Percentiles rank a stretch among this genome's conserved stretches.
These are phyloP conservation scores for Chelonoidis abingdonii DNA, from an alignment of 2,113 vertebrate genomes.

Conservation along the genomic window DNA sequence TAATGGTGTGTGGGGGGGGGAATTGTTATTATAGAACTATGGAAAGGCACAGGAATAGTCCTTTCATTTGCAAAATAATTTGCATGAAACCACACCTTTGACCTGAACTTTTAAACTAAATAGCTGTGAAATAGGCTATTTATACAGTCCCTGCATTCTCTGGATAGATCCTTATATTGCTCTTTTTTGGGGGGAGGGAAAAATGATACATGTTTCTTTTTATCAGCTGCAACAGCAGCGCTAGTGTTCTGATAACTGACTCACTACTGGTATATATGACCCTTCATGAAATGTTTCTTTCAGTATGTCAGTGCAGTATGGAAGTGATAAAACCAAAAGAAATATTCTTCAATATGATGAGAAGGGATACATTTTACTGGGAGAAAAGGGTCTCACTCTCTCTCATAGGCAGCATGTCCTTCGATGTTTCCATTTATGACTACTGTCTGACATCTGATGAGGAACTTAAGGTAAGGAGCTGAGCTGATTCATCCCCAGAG, in stretches of 20 bases:
- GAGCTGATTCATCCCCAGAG: not conserved
- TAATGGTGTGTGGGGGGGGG: constrained; percentile 57
- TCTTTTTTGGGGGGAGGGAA: not conserved
- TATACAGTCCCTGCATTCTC: constrained; percentile 16
- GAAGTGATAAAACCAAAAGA: not conserved
- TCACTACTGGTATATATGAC: not conserved
- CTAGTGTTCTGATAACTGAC: constrained; percentile 33
- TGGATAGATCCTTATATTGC: not conserved
- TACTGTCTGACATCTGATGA: not conserved
- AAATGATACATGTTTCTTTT: constrained; percentile 51
- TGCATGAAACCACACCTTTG: constrained; percentile 48
- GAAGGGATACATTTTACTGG: not conserved
- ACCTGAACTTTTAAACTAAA: constrained; percentile 62
- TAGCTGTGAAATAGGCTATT: constrained; percentile 32
- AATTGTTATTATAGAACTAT: constrained; percentile 27
- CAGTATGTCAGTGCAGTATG: not conserved
- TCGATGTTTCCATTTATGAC: not conserved
- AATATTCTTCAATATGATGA: not conserved
- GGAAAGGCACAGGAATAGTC: not conserved
- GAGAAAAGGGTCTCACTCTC: not conserved
- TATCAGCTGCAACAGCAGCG: not conserved
- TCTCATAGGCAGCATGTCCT: not conserved
- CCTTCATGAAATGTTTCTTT: constrained; percentile 49
- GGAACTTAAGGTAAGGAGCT: not conserved
- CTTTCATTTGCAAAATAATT: constrained; percentile 49